Evolutionary conservation across 2,888 invertebrate genomes (phyloP), one percentile per base, ranked within the genome.

Genomic region (Eupithecia subfuscata): DNA sequence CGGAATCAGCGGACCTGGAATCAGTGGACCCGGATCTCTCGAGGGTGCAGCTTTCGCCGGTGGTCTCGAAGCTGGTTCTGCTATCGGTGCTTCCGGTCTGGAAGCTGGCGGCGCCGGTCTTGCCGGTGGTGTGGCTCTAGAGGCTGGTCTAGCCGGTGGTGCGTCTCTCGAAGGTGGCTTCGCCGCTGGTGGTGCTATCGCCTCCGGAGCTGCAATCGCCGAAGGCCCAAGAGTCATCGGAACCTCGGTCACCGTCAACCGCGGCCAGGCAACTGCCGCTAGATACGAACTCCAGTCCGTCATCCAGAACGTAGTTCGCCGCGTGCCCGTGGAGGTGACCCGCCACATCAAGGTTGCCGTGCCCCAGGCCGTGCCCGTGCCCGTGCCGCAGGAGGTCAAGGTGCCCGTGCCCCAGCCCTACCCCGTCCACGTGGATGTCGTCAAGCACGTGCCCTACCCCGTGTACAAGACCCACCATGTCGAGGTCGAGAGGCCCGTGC

Each of bases 401-500:
- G 94, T 95, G 2, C 92, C 93, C 56, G 94, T 95, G 0, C 95
- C 95, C 0, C 92, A 94, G 77, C 95, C 95, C 76, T 94, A 94
- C 90, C 92, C 91, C 6, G 94, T 95, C 0, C 92, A 88, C 72
- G 94, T 94, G 0, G 91, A 94, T 56, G 94, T 95, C 1, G 89
- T 93, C 14, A 92, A 92, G 80, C 88, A 93, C 64, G 93, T 95
- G 3, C 95, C 95, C 7, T 94, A 95, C 85, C 91, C 92, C 2
- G 94, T 95, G 0, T 91, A 91, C 87, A 94, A 92, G 82, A 94
- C 93, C 22, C 83, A 95, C 69, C 91, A 93, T 81, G 89, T 92
- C 1, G 90, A 91, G 64, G 95, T 95, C 4, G 93, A 93, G 78
- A 91, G 94, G 81, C 93, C 90, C 30, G 94, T 94, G 0, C 95